Conservation (phyloP, 1,140 invertebrate genomes). For the Heliothis virescens region DNA sequence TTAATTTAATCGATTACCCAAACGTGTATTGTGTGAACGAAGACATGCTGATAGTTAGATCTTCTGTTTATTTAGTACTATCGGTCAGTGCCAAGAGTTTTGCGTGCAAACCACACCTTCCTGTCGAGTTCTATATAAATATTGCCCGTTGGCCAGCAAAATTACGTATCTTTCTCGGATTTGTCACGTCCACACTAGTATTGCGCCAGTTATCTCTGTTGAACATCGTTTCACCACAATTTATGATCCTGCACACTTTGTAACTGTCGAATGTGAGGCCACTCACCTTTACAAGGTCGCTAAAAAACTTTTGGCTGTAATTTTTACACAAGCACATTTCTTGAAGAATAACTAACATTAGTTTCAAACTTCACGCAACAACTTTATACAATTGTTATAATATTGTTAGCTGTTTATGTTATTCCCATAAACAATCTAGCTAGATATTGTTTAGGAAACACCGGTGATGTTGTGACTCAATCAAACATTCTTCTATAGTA, state of each 20-base stretch:
- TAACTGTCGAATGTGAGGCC: conserved; percentile 49
- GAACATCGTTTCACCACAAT: neutral
- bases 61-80: conserved; percentile 42
- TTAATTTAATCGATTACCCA: conserved; percentile 35
- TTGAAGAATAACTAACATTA: conserved; percentile 10
- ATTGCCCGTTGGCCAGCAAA: conserved; percentile 18
- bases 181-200: conserved; percentile 21
- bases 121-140: conserved; percentile 41
- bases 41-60: neutral
- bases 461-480: neutral
- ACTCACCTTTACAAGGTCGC: conserved; percentile 64
- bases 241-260: conserved; percentile 38
- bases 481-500: neutral
- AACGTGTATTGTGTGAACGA: conserved; percentile 17
- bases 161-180: conserved; percentile 12
- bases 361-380: neutral
- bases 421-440: too few relatives aligned
- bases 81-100: conserved; percentile 57
- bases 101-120: conserved; percentile 58
- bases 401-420: too few relatives aligned
- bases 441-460: too few relatives aligned
- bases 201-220: conserved; percentile 10
- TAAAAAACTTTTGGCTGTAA: conserved; percentile 41
- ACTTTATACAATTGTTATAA: too few relatives aligned
- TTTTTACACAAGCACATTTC: conserved; percentile 11